Evolutionary conservation across 2,888 invertebrate species (phyloP).

Genomic region (Epinotia ramella): DNA sequence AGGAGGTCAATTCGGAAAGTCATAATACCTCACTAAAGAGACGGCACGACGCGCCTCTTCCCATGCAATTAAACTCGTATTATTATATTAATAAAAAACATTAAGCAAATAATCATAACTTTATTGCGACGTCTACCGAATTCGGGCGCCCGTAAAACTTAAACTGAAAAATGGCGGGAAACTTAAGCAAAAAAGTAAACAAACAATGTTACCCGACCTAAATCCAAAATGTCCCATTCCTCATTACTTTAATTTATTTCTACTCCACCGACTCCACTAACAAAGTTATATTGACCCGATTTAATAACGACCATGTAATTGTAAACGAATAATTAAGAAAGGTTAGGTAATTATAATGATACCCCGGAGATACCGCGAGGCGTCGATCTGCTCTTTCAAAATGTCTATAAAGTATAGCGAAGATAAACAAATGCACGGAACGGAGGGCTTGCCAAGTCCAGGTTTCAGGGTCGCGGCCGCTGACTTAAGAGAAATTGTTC

Average conservation of each 20-base stretch:
- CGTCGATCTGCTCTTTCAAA: conserved; percentile 10
- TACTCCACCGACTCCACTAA: neutral
- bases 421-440: conserved; percentile 72
- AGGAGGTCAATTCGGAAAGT: conserved; percentile 77
- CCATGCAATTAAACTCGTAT: neutral
- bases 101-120: neutral
- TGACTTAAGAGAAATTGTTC: conserved; percentile 79
- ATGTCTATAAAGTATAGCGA: conserved; percentile 41
- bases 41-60: neutral
- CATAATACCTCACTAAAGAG: conserved; percentile 46
- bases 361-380: neutral
- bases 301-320: neutral
- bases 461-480: conserved; percentile 77
- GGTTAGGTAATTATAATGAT: conserved; percentile 3
- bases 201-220: conserved; percentile 40
- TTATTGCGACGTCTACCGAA: neutral
- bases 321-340: conserved; percentile 18
- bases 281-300: conserved; percentile 17
- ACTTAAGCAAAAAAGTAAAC: conserved; percentile 42
- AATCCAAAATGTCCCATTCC: conserved; percentile 10
- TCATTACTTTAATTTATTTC: neutral
- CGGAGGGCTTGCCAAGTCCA: conserved; percentile 80
- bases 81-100: conserved; percentile 11
- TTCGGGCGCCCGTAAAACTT: conserved; percentile 9
- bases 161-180: conserved; percentile 56